Evolutionary conservation across 2,113 vertebrate species (phyloP), one percentile per base, ranked within the genome.

Genomic region (Lepisosteus oculatus): DNA sequence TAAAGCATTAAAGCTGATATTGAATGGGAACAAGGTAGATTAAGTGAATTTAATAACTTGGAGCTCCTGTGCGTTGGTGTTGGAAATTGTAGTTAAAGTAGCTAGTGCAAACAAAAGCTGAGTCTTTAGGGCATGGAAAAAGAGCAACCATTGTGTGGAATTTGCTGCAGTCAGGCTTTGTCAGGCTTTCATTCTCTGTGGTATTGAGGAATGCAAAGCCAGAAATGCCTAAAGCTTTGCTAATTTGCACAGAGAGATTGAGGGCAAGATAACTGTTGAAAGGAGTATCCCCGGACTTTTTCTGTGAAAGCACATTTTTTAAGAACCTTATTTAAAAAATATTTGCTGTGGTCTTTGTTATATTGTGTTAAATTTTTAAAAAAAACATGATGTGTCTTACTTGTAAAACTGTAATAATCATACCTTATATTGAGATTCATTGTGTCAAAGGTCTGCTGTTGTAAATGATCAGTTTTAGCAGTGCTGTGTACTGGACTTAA

Each of bases 201-300:
- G 84, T 83, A 80, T 86, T 84, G 84, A 90, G 89, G 89, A 92
- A 93, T 92, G 88, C 81, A 86, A 85, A 89, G 86, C 87, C 87
- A 81, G 84, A 88, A 91, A 90, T 90, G 84, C 88, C 81, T 80
- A 80, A 81, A 88, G 89, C 89, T 87, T 86, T 83, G 82, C 83
- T 90, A 78, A 88, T 88, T 89, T 87, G 77, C 79, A 77, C 81
- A 78, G 76, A 61, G 74, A 77, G 81, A 86, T 84, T 78, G 57
- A 72, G 56, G 67, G 67, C 76, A 79, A 80, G 79, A 84, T 85
- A 85, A 83, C 78, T 84, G 74, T 79, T 82, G 79, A 82, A 80
- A 80, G 76, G 69, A 80, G 44, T 79, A 64, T 61, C 47, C 13
- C 41, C 69, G 77, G 72, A 67, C 74, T 76, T 57, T 76, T 79